Base-by-base conservation (phyloP, 2,888 invertebrate genomes). In the Bhutanitis thaidina region DNA sequence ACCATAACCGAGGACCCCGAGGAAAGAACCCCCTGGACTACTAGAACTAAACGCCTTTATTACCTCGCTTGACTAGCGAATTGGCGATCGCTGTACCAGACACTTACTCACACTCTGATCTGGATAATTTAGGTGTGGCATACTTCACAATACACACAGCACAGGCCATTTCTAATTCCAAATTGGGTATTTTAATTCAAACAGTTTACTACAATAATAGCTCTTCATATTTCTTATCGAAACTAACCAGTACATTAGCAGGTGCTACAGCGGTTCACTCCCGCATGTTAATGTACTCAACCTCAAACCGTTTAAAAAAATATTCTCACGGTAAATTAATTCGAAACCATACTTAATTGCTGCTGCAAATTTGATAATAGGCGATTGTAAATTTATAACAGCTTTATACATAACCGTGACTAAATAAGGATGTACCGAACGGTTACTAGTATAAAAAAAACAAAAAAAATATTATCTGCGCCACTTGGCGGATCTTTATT, bases 291-390 rank as follows among this genome's bases (percentile, higher is more conserved):
- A 43, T 16, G 30, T 16, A 34, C n/a, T 34, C 12, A 12, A 12
- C n/a, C 5, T 10, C 7, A 34, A 20, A 10, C 1, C 34, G 34
- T 34, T 34, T 12, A 34, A 7, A 38, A 43, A 65, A 64, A 69
- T 62, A 65, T 74, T 81, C 80, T 72, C 82, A 82, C 82, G 80
- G 58, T 64, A 58, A 57, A 63, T 67, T 71, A 68, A 72, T 64
- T 73, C 77, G 80, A 67, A 77, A 74, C 75, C 66, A 80, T 80
- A 74, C 72, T 72, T 80, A 84, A 85, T 85, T 79, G 61, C 73
- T 69, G 71, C 76, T 80, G 82, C 80, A 74, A 80, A 81, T 81
- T 81, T 75, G 67, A 71, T 74, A 79, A 77, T 76, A 72, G 72
- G 57, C 75, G 72, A 79, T 79, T 81, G 76, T 71, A 62, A 67